Evolutionary conservation across 1,140 invertebrate species (phyloP).

Genomic region (Drosophila carrolli): DNA sequence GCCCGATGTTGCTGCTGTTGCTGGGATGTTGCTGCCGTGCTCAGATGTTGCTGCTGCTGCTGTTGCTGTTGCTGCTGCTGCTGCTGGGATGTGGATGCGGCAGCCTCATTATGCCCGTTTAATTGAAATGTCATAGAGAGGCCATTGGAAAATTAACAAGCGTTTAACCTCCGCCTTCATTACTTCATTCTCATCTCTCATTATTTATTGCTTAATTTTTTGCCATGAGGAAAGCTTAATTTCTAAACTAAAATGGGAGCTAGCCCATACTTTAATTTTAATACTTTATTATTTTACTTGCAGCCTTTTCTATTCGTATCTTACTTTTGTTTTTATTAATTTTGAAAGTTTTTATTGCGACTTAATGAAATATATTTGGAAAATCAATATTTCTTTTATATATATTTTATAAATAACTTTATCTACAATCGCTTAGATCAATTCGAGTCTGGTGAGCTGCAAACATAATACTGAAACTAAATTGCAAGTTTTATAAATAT

Average conservation of each 20-base stretch:
- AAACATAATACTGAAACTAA: slow-evolving; percentile 1
- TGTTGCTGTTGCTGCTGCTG: background rate
- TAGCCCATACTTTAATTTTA: no score
- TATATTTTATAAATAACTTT: background rate
- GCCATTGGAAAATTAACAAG: slow-evolving; percentile 51
- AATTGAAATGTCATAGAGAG: slow-evolving; percentile 65
- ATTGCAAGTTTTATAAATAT: slow-evolving; percentile 9
- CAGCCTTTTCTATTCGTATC: no score
- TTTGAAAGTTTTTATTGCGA: no score
- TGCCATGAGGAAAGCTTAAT: no score
- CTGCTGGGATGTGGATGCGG: background rate
- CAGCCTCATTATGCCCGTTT: slow-evolving; percentile 50
- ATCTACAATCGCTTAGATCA: background rate
- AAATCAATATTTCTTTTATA: background rate
- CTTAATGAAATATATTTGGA: no score
- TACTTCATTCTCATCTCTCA: slow-evolving; percentile 17
- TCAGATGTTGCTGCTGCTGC: background rate
- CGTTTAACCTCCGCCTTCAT: slow-evolving; percentile 45
- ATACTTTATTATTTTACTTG: no score
- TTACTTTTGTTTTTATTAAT: no score
- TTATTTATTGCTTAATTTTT: slow-evolving; percentile 38
- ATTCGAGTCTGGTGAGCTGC: background rate
- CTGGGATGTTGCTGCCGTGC: slow-evolving; percentile 5
- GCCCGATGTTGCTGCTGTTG: slow-evolving; percentile 29
- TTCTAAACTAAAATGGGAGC: no score